Percentiles rank a stretch among this genome's conserved stretches.
phyloP scores from a whole-genome alignment of 2,797 vertebrate genomes.

The Molossus alvarezi region DNA sequence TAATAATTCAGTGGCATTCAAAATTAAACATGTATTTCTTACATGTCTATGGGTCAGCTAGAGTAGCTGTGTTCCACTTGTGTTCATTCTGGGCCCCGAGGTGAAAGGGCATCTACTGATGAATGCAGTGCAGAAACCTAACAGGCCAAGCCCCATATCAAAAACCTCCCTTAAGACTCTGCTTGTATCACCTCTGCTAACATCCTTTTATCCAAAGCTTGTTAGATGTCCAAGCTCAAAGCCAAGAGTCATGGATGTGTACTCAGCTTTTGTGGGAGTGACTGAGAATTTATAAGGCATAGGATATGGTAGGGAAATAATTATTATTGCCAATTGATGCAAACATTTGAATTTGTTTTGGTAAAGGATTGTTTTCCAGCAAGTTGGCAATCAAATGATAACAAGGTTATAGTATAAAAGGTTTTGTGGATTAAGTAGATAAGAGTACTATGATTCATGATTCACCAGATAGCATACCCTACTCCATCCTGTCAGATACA shows the following conservation, averaged over 20 bases:
- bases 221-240: not conserved
- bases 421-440: not conserved
- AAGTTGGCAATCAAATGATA: slow-evolving; percentile 6
- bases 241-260: not conserved
- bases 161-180: not conserved
- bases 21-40: not conserved
- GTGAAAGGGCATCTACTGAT: not conserved
- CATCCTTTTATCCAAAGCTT: not conserved
- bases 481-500: not conserved
- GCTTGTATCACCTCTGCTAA: not conserved
- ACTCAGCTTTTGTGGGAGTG: not conserved
- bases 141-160: not conserved
- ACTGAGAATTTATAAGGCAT: not conserved
- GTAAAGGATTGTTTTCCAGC: slow-evolving; percentile 13
- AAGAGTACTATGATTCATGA: not conserved
- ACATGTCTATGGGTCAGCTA: not conserved
- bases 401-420: not conserved
- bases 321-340: not conserved
- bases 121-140: not conserved
- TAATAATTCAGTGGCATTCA: not conserved
- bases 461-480: not conserved
- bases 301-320: not conserved
- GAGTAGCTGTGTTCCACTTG: not conserved
- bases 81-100: not conserved
- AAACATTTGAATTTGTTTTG: slow-evolving; percentile 2